Conservation (phyloP, 2,113 vertebrate species). For the Narcine bancroftii region DNA sequence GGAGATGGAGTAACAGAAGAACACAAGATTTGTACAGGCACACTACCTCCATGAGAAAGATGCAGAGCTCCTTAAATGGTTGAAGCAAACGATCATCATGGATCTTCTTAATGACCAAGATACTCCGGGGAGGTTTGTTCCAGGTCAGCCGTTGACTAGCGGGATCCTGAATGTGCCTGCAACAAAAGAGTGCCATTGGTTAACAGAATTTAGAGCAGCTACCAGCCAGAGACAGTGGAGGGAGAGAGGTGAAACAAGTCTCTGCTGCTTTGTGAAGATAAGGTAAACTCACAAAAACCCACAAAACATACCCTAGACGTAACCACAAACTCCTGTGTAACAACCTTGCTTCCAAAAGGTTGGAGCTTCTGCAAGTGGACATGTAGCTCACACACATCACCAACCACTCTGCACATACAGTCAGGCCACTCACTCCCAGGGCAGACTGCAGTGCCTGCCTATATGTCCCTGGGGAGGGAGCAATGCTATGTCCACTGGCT, state of each 20-base stretch:
- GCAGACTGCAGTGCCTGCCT: too few relatives aligned
- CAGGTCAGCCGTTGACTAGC: constrained; percentile 90
- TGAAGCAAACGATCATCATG: constrained; percentile 76
- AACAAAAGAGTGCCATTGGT: neutral
- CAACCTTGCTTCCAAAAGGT: too few relatives aligned
- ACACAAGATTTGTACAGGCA: too few relatives aligned
- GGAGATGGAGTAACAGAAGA: neutral
- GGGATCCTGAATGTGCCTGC: constrained; percentile 96
- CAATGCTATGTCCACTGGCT: too few relatives aligned
- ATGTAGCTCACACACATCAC: too few relatives aligned
- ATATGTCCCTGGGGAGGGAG: too few relatives aligned
- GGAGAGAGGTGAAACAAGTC: neutral
- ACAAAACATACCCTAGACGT: neutral
- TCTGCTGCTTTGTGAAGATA: neutral
- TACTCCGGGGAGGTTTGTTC: constrained; percentile 95
- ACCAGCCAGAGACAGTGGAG: neutral
- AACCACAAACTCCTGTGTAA: too few relatives aligned
- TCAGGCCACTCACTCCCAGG: too few relatives aligned
- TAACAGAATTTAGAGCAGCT: neutral
- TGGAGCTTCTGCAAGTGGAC: too few relatives aligned
- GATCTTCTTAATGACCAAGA: constrained; percentile 94
- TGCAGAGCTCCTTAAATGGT: constrained; percentile 89
- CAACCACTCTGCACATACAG: too few relatives aligned
- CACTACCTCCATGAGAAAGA: constrained; percentile 77
- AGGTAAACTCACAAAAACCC: neutral